Base-by-base conservation (phyloP, 64 coral and sea anemone species). In the Porites lutea region DNA sequence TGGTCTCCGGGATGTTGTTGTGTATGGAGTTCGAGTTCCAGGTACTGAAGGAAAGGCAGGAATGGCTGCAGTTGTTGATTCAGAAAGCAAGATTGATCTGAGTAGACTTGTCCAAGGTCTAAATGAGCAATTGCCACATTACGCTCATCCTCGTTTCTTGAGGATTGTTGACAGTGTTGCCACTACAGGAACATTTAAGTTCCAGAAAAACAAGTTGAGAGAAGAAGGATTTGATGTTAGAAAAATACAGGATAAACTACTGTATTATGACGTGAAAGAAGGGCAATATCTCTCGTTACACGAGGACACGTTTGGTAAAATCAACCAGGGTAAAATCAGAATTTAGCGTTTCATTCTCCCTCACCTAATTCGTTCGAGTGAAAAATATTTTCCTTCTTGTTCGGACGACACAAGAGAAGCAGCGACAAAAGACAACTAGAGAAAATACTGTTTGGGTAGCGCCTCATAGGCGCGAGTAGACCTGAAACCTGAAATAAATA, bases 161-260 rank as follows among this genome's bases (percentile, higher is more conserved):
- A 82, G 96, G 21, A 83, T 98, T 67, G 78, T 90, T 11, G 76
- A 96, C 48, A 11, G n/a, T 9, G 88, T 96, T 6, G 64, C 84
- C 14, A 75, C 81, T 48, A 98, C 96, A 70, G 94, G 87, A 16
- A 98, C 96, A 37, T 96, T 96, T 59, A 98, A 98, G 48, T 73
- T 98, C 22, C 87, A 98, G 77, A 98, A 98, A n/a, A 86, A 57
- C 44, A 90, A 95, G 67, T 77, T 98, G 10, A 87, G 79, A 54
- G 65, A 91, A 69, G 96, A 95, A 88, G 96, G 96, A 3, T 98
- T 91, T 88, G 88, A 98, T 67, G 13, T 88, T 14, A n/a, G 74
- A 27, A 49, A 75, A 15, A 79, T 98, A 16, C 72, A 90, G 16
- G 96, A 98, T 71, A 66, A 81, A 4, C 59, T 98, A 3, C 89